These are phyloP conservation scores for Artibeus jamaicensis DNA, from an alignment of 2,797 vertebrate species.

Conservation along the genomic window DNA sequence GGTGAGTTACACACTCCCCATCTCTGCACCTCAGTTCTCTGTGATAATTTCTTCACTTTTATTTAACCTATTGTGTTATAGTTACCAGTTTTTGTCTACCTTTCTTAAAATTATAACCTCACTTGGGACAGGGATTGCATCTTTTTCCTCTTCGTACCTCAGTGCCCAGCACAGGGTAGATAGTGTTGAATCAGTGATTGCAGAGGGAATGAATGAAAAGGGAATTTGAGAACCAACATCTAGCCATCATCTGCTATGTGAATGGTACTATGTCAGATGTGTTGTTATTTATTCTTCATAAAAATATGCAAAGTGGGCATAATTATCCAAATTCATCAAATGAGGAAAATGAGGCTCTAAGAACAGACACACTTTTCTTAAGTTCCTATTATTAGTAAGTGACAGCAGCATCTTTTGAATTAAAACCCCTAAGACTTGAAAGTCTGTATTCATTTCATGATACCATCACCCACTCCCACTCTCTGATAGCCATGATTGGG, in stretches of 20 bases:
- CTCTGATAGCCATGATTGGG: too few species aligned
- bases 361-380: slow-evolving; percentile 22
- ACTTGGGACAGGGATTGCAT: background rate
- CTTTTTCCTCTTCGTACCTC: background rate
- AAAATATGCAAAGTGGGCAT: slow-evolving; percentile 51
- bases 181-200: background rate
- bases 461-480: background rate
- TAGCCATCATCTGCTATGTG: background rate
- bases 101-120: background rate
- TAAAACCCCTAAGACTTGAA: background rate
- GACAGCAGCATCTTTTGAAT: slow-evolving; percentile 31
- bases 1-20: background rate
- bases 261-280: slow-evolving; percentile 10
- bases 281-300: slow-evolving; percentile 28
- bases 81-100: background rate
- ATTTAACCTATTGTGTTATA: background rate
- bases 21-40: background rate
- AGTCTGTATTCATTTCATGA: background rate
- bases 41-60: background rate
- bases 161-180: background rate
- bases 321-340: slow-evolving; percentile 51
- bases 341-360: background rate
- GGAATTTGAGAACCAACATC: background rate
- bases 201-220: background rate
- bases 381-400: background rate